Conservation (phyloP, 1,140 invertebrate species). For the Lasioglossum albipes region DNA sequence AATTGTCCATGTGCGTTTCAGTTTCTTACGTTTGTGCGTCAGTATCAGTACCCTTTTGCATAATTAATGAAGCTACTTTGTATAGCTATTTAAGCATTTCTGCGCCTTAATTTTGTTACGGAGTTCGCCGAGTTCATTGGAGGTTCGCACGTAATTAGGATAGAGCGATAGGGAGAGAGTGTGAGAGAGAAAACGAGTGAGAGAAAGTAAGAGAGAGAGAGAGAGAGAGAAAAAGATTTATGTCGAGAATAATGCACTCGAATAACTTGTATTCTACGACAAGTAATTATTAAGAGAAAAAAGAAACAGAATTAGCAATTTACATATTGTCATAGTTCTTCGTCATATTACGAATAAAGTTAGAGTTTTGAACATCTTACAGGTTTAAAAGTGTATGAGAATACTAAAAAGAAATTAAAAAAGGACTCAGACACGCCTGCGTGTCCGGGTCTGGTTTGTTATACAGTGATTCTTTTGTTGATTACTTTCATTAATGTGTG, state of each 20-base stretch:
- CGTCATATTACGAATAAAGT: slow-evolving; percentile 42
- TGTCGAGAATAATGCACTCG: slow-evolving; percentile 58
- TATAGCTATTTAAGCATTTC: slow-evolving; percentile 59
- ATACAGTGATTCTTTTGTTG: slow-evolving; percentile 54
- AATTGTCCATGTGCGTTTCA: slow-evolving; percentile 66
- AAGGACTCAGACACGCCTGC: slow-evolving; percentile 49
- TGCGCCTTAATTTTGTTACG: slow-evolving; percentile 51
- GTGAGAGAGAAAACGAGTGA: not conserved
- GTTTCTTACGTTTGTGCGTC: slow-evolving; percentile 64
- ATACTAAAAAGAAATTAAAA: slow-evolving; percentile 34
- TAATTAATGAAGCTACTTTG: slow-evolving; percentile 62
- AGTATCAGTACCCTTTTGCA: slow-evolving; percentile 62
- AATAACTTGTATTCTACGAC: slow-evolving; percentile 58
- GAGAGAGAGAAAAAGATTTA: slow-evolving; percentile 8
- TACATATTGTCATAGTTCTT: slow-evolving; percentile 52
- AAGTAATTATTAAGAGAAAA: slow-evolving; percentile 26
- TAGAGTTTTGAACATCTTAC: slow-evolving; percentile 54
- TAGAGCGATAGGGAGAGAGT: slow-evolving; percentile 23
- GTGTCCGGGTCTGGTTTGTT: slow-evolving; percentile 62
- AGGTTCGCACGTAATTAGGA: slow-evolving; percentile 54
- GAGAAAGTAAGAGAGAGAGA: not conserved
- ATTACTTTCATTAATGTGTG: slow-evolving; percentile 62
- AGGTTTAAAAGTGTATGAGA: slow-evolving; percentile 23
- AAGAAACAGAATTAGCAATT: slow-evolving; percentile 44
- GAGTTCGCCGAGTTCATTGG: slow-evolving; percentile 52